Conservation (phyloP, 2,888 invertebrate genomes). For the Limenitis camilla region DNA sequence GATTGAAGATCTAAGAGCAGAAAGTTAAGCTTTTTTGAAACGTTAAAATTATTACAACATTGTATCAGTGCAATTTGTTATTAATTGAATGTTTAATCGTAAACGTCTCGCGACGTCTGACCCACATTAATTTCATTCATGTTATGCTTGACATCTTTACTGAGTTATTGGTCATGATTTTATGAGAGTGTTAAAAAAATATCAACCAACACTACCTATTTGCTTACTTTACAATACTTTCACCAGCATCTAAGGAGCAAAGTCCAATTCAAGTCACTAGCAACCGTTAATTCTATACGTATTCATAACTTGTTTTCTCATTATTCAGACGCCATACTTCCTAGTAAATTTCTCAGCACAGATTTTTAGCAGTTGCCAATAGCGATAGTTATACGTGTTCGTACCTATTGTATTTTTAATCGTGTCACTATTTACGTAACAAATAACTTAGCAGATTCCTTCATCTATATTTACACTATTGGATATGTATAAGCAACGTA, state of each 20-base stretch:
- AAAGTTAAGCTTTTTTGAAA: too few species aligned
- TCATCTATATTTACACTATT: background rate
- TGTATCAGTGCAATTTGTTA: conserved; percentile 20
- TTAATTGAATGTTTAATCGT: conserved; percentile 44
- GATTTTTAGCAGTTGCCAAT: conserved; percentile 1
- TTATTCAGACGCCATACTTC: background rate
- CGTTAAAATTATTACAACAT: too few species aligned
- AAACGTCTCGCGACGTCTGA: conserved; percentile 32
- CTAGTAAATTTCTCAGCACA: too few species aligned
- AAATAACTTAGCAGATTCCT: conserved; percentile 4
- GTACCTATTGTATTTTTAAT: conserved; percentile 11
- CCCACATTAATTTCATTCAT: conserved; percentile 43
- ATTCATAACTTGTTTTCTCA: background rate
- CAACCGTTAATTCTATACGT: background rate
- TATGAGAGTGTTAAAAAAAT: too few species aligned
- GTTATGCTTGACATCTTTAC: conserved; percentile 22
- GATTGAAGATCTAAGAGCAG: too few species aligned
- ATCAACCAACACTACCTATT: too few species aligned
- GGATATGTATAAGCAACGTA: background rate
- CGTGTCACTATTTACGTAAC: conserved; percentile 2
- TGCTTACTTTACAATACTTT: conserved; percentile 5
- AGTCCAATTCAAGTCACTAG: conserved; percentile 7
- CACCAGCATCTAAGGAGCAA: conserved; percentile 11
- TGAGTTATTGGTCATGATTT: too few species aligned
- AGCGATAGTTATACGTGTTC: background rate